Percentiles rank a stretch among this genome's conserved stretches.
phyloP scores from a whole-genome alignment of 37 sponge, comb jelly and placozoan genomes.

The Oscarella lobularis region DNA sequence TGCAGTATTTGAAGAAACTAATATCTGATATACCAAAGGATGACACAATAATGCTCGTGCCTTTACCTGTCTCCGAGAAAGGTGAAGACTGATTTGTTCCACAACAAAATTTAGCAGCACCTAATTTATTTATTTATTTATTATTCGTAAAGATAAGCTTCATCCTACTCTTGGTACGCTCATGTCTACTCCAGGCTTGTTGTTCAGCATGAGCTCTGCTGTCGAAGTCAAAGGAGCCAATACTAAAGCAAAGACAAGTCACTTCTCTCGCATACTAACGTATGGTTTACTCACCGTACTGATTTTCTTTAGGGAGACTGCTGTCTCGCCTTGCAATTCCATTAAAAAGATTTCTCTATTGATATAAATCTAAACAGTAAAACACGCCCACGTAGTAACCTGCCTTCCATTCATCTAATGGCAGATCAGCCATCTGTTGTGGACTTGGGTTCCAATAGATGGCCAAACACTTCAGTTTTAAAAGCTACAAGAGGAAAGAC shows the following conservation, averaged over 20 bases:
- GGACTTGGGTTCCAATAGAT: neutral
- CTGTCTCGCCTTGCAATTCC: no score
- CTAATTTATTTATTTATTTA: no score
- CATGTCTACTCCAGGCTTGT: neutral
- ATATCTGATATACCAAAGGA: no score
- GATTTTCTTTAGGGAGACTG: no score
- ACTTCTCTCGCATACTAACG: no score
- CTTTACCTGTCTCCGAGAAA: slow-evolving; percentile 51
- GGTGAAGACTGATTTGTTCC: slow-evolving; percentile 22
- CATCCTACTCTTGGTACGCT: neutral
- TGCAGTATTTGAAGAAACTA: neutral
- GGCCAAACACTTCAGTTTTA: neutral
- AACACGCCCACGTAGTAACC: no score
- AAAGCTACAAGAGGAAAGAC: neutral
- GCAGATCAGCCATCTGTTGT: neutral
- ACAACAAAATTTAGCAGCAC: slow-evolving; percentile 27
- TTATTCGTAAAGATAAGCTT: no score
- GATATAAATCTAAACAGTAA: no score
- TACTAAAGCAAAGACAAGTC: no score
- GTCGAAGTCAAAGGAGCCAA: slow-evolving; percentile 9
- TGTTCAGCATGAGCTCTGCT: slow-evolving; percentile 16
- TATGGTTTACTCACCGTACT: no score
- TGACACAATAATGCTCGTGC: no score
- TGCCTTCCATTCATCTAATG: slow-evolving; percentile 1
- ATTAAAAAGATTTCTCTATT: no score